phyloP scores from a whole-genome alignment of 2,888 invertebrate genomes.

The Andrena fulva region DNA sequence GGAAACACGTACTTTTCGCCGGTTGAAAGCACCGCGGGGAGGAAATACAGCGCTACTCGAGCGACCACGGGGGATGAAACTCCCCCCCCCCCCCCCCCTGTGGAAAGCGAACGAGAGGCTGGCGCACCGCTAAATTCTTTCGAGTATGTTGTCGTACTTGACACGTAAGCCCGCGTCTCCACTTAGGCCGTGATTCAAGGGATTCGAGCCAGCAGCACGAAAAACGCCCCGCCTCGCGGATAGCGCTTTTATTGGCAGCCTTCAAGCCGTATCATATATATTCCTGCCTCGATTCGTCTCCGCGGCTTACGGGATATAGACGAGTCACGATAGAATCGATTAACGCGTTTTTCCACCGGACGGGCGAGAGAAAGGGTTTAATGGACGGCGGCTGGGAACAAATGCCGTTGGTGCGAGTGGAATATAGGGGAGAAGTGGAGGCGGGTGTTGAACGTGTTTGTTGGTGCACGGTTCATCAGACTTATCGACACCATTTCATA shows the following conservation, averaged over 20 bases:
- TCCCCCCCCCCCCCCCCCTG: not conserved
- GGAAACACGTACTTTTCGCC: slow-evolving; percentile 48
- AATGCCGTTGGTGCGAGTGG: not conserved
- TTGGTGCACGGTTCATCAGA: not conserved
- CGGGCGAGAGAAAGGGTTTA: not conserved
- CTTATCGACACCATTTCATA: too few relatives aligned
- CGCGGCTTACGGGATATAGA: slow-evolving; percentile 17
- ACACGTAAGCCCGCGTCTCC: slow-evolving; percentile 38
- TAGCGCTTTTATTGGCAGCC: slow-evolving; percentile 16
- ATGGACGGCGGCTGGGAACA: slow-evolving; percentile 6
- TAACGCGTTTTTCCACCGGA: slow-evolving; percentile 18
- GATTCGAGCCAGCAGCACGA: not conserved
- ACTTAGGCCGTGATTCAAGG: slow-evolving; percentile 38
- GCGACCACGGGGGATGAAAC: slow-evolving; percentile 21
- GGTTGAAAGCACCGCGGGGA: slow-evolving; percentile 30
- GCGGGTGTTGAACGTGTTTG: not conserved
- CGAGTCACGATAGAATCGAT: slow-evolving; percentile 22
- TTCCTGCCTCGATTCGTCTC: slow-evolving; percentile 26
- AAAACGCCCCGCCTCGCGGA: not conserved
- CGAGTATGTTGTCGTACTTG: slow-evolving; percentile 37
- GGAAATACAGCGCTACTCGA: slow-evolving; percentile 24
- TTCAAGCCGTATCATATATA: slow-evolving; percentile 11
- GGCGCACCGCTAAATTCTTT: slow-evolving; percentile 44
- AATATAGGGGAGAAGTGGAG: not conserved
- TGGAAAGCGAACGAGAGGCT: not conserved